Base-by-base conservation (phyloP, 1,140 invertebrate species). In the Chironomus striatipennis region DNA sequence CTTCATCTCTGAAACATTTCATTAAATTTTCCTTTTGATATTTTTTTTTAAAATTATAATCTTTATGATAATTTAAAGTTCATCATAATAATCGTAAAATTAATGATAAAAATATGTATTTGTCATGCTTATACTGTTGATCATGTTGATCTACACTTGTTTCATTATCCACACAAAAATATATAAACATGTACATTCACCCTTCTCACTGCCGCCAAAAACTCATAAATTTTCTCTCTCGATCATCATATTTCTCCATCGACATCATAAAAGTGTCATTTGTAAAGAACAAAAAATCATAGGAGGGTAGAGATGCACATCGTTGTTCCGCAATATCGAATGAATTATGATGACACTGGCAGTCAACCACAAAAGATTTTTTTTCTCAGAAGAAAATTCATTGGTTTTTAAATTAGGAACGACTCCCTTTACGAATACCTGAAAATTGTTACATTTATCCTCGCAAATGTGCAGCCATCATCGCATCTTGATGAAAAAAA, bases 241-340 rank as follows among this genome's bases (percentile, higher is more conserved):
- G 9, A 9, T 47, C 43, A 9, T 15, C 47, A 57, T 57, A 57
- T 57, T n/a, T n/a, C 47, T 57, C 12, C 47, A 57, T 57, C n/a
- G 47, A 57, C 47, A 57, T 57, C 47, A 57, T 57, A 57, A 57
- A 57, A 57, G 12, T 57, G 47, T 57, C 47, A 57, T 57, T 57
- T 57, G 12, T n/a, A 57, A 1, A 57, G 12, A 7, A n/a, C 47
- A 10, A 47, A 15, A 47, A 47, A 3, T 2, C 7, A 10, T 4
- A 10, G 8, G 43, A 47, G 15, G 15, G 43, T 10, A 10, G 43
- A 47, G 43, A 47, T 15, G 43, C 8, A 15, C 47, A 57, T 5
- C 24, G 24, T 34, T 15, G 47, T 57, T 57, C 47, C 47, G 47
- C 47, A 57, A n/a, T 57, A 57, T 57, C 24, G 47, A 57, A 57